Conservation (phyloP, 1,140 invertebrate species). For the Macrobrachium rosenbergii region DNA sequence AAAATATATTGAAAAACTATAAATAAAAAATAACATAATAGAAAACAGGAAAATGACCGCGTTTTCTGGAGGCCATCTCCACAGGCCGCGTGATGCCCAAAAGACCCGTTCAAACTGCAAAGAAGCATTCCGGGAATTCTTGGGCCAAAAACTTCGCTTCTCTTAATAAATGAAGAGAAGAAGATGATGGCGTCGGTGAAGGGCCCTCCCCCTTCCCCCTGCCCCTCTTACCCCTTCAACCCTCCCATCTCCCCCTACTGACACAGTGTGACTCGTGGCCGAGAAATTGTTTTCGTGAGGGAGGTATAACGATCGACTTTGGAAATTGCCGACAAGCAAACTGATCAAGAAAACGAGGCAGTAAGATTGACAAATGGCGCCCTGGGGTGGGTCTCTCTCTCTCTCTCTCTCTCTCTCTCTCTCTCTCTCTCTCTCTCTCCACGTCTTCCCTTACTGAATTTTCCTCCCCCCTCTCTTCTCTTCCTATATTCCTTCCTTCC, state of each 20-base stretch:
- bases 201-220: neutral
- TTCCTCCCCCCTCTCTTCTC: too few species aligned
- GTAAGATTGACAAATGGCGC: constrained; percentile 57
- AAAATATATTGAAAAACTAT: too few species aligned
- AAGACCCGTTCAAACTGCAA: too few species aligned
- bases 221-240: neutral
- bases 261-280: constrained; percentile 37
- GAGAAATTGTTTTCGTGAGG: constrained; percentile 54
- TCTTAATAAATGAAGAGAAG: neutral
- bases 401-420: neutral
- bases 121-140: too few species aligned
- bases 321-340: constrained; percentile 62
- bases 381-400: constrained; percentile 19
- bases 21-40: too few species aligned
- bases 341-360: constrained; percentile 60
- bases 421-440: neutral
- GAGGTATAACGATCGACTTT: constrained; percentile 56
- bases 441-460: neutral
- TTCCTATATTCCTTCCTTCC: too few species aligned
- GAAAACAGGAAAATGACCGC: too few species aligned
- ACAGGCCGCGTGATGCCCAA: too few species aligned
- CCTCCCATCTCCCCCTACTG: neutral
- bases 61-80: too few species aligned
- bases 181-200: constrained; percentile 3
- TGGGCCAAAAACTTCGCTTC: neutral